Conservation (phyloP, 2,797 vertebrate species). For the Cryptoprocta ferox region DNA sequence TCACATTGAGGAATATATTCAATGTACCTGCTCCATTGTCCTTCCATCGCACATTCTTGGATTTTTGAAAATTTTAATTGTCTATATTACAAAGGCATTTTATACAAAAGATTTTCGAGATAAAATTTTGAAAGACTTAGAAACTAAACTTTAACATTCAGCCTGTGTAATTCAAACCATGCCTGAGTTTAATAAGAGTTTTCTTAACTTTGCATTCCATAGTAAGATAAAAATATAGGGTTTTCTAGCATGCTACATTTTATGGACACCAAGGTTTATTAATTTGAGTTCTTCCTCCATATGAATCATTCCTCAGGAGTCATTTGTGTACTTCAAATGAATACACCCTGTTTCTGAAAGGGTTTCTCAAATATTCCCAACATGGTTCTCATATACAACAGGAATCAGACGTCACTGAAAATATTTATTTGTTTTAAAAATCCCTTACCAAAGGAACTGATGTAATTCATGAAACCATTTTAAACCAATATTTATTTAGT, state of each 20-base stretch:
- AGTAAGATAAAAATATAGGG: neutral
- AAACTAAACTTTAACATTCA: neutral
- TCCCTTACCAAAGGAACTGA: neutral
- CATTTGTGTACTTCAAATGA: neutral
- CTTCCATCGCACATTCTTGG: neutral
- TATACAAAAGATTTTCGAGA: neutral
- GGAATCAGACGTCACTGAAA: neutral
- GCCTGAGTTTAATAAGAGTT: neutral
- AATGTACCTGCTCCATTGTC: neutral
- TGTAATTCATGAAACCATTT: neutral
- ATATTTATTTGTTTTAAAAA: neutral
- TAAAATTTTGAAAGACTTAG: neutral
- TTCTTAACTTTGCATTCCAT: neutral
- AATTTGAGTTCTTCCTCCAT: neutral
- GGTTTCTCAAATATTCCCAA: neutral
- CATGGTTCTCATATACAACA: neutral
- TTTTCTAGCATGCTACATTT: neutral
- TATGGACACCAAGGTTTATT: neutral
- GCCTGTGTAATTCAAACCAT: neutral
- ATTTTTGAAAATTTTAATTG: neutral
- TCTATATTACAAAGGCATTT: neutral
- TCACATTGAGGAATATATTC: neutral
- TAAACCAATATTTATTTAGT: constrained; percentile 40
- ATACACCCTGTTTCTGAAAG: neutral
- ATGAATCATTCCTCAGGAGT: neutral